Conservation (phyloP, 2,888 invertebrate species). For the Catocala sponsa region DNA sequence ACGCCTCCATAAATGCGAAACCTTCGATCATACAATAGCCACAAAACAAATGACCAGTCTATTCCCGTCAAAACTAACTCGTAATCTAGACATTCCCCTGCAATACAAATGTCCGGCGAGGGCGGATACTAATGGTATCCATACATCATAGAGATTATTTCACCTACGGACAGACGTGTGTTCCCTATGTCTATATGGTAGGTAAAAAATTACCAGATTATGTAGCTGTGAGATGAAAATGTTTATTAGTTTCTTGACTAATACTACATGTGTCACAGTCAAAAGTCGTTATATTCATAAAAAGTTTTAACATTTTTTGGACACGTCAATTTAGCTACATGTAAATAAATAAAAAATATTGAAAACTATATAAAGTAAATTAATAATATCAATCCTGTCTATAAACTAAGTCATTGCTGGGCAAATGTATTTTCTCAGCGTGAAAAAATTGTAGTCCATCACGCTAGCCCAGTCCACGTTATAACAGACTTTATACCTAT, state of each 20-base stretch:
- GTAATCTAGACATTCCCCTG: conserved; percentile 47
- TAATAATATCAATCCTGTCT: too few species aligned
- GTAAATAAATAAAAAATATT: too few species aligned
- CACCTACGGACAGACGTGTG: conserved; percentile 24
- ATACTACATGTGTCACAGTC: not conserved
- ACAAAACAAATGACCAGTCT: conserved; percentile 18
- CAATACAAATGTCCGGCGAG: conserved; percentile 37
- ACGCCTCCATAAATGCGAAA: too few species aligned
- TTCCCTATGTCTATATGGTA: conserved; percentile 6
- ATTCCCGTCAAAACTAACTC: conserved; percentile 37
- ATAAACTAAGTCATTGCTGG: too few species aligned
- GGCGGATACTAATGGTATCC: conserved; percentile 30
- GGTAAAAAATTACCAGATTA: conserved; percentile 14
- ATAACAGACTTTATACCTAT: too few species aligned
- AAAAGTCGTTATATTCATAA: too few species aligned
- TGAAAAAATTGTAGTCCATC: too few species aligned
- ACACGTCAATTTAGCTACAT: too few species aligned
- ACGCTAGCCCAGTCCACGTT: too few species aligned
- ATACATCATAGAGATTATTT: conserved; percentile 42
- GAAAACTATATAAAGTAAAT: too few species aligned
- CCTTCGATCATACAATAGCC: not conserved
- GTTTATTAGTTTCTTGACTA: conserved; percentile 1
- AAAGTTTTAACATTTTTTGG: too few species aligned
- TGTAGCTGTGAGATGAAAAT: not conserved
- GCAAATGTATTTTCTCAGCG: too few species aligned